These are phyloP conservation scores for Tachycineta bicolor DNA, from an alignment of 2,113 vertebrate species.

Conservation along the genomic window DNA sequence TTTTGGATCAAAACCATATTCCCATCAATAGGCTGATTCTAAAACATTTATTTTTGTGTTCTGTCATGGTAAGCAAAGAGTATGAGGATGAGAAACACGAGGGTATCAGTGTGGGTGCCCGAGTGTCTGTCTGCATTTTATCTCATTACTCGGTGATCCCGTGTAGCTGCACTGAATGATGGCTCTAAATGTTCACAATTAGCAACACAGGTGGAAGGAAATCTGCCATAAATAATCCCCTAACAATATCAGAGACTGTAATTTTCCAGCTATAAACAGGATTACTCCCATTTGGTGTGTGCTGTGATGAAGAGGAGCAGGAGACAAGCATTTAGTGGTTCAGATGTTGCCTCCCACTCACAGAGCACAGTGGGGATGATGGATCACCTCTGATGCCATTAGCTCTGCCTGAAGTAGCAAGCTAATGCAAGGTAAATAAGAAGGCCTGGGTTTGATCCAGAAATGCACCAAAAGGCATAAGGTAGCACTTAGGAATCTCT, in stretches of 20 bases:
- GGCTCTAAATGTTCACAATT: neutral
- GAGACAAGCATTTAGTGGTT: neutral
- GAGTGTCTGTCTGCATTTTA: neutral
- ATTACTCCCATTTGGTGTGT: neutral
- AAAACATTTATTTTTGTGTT: neutral
- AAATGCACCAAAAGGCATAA: neutral
- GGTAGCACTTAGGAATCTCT: neutral
- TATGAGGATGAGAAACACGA: neutral
- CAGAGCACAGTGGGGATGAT: neutral
- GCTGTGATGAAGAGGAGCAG: neutral
- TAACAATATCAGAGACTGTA: slow-evolving; percentile 14
- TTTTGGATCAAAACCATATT: neutral
- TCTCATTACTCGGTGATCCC: neutral
- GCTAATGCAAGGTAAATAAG: slow-evolving; percentile 15
- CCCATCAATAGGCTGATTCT: neutral
- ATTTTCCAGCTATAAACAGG: neutral
- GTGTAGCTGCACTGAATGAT: neutral
- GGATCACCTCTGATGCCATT: neutral
- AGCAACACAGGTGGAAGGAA: slow-evolving; percentile 35
- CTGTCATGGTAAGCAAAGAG: neutral
- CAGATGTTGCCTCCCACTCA: neutral
- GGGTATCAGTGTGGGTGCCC: neutral
- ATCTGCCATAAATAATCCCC: slow-evolving; percentile 51
- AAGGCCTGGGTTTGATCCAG: neutral
- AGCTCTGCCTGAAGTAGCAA: slow-evolving; percentile 46